Base-by-base conservation (phyloP, 2,113 vertebrate genomes). In the Sturnira hondurensis region DNA sequence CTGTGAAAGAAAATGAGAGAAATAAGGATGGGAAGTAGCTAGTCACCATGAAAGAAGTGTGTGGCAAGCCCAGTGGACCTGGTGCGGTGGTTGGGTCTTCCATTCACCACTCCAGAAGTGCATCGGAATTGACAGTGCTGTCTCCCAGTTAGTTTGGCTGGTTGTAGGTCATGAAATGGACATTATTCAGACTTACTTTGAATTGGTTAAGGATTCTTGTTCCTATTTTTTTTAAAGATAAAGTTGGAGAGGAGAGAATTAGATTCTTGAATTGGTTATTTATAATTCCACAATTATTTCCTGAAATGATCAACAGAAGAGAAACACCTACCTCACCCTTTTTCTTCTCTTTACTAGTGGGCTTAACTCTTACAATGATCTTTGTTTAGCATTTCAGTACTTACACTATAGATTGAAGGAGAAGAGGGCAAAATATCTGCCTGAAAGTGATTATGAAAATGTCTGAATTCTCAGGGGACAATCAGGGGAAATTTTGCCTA, bases 361-460 rank as follows among this genome's bases (percentile, higher is more conserved):
- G 52, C 58, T 91, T 92, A 73, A 80, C 41, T 95, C 67, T 74
- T 88, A 94, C 52, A 12, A 71, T 84, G 14, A 71, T 77, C 16
- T 95, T 90, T 89, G 63, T 87, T 77, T 80, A 70, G 14, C 28
- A 71, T 93, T 96, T 87, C 71, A 73, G 71, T 81, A 92, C 36
- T 80, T 86, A 24, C 6, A 54, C 11, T 31, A 2, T 63, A 83
- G 41, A 36, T 68, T 68, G 82, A 88, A 36, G 36, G 70, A 92
- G 47, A 68, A 54, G 26, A 92, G 73, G n/a, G 28, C 3, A 54
- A 58, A 76, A 93, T 45, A 65, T 76, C 10, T 61, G 9, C 78
- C 56, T 85, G 38, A 85, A 86, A 63, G 28, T 78, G 56, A 74
- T 85, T 96, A 93, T 89, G 74, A 83, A 96, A 96, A 96, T 96